Conservation (phyloP, 2,113 vertebrate species). For the Hippocampus mohnikei region DNA sequence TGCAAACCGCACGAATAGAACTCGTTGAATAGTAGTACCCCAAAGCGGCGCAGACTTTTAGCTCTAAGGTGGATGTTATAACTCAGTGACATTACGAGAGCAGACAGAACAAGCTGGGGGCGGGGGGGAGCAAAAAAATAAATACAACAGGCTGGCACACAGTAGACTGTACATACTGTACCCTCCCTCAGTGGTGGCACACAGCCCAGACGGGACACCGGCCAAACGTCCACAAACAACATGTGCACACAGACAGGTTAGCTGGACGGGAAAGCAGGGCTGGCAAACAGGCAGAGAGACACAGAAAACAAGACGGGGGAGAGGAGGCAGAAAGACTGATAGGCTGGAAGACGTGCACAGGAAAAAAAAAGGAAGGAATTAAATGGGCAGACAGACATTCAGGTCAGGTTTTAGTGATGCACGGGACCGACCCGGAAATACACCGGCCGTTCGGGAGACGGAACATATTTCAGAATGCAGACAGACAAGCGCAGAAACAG, state of each 20-base stretch:
- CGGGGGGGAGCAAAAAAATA: constrained; percentile 28
- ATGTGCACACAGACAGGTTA: constrained; percentile 65
- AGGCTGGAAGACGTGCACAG: not conserved
- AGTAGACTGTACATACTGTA: constrained; percentile 99
- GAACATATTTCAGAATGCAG: no score
- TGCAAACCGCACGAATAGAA: not conserved
- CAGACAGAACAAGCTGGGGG: constrained; percentile 47
- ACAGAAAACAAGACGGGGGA: not conserved
- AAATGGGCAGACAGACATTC: not conserved
- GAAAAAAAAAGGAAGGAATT: no score
- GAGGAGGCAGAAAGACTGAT: not conserved
- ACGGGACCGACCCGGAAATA: no score
- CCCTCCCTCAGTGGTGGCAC: constrained; percentile 84
- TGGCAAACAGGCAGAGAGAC: constrained; percentile 1
- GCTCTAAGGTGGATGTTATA: not conserved
- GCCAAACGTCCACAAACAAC: constrained; percentile 83
- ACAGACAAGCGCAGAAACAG: not conserved
- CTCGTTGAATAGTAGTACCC: not conserved
- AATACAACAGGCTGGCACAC: constrained; percentile 83
- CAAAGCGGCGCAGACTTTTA: not conserved
- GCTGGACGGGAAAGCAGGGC: constrained; percentile 9
- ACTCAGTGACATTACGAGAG: constrained; percentile 24
- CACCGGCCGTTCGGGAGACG: not conserved
- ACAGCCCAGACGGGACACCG: constrained; percentile 76
- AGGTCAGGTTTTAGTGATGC: no score